Evolutionary conservation across 1,140 invertebrate genomes (phyloP), one percentile per base, ranked within the genome.

Genomic region (Danaus melanippus): DNA sequence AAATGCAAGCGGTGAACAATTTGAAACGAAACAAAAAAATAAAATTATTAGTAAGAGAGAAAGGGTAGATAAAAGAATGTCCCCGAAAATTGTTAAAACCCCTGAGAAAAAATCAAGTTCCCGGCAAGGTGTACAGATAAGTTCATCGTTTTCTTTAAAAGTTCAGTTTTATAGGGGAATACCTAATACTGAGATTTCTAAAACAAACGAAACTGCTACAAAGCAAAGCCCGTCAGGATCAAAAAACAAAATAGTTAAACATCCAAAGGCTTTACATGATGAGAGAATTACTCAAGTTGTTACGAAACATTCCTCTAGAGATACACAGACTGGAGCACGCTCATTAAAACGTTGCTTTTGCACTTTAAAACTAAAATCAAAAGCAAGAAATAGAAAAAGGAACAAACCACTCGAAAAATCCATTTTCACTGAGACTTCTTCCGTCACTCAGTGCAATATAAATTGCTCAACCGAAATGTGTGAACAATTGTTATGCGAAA

Each of bases 61-160:
- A 47, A 50, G 8, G 21, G 42, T 12, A n/a, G 12, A 50, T 40
- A 46, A 12, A 32, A 8, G 10, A 32, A 12, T 10, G 21, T n/a
- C 21, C 6, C 2, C 21, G 10, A 42, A 50, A 48, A 8, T 12
- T 21, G 46, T 52, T 11, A 57, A 42, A 50, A 54, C 48, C 50
- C 12, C 40, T 9, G 43, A 53, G 12, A 12, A 44, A 42, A 46
- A 50, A 39, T 9, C 15, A 49, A 55, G 39, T 12, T 10, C 12
- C n/a, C 53, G 46, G 9, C 59, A 62, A 58, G 56, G 47, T 32
- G 59, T 71, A 10, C 44, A 44, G 44, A 54, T 71, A 39, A 56
- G 59, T 17, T 71, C 69, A 39, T 63, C 53, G n/a, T 57, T 64
- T 46, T 32, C 21, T 32, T 32, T 32, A 32, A 32, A 32, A 5